A percentile compares a stretch with the other conserved stretches of the same genome.
phyloP scores from a whole-genome alignment of 1,140 invertebrate species.

The Trichonephila inaurata region DNA sequence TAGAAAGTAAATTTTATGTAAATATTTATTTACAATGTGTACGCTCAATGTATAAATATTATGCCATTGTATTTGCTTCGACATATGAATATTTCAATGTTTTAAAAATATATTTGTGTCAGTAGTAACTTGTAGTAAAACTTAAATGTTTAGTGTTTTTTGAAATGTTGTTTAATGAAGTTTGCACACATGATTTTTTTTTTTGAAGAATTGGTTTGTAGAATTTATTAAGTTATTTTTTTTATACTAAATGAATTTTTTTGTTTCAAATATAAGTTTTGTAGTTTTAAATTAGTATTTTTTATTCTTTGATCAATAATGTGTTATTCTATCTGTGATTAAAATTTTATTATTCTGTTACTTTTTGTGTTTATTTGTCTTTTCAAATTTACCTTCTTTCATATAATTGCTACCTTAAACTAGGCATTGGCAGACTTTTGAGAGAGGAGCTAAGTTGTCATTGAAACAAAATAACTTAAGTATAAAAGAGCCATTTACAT shows the following conservation, averaged over 20 bases:
- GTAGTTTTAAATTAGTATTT: background rate
- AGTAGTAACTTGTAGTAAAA: background rate
- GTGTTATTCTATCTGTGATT: background rate
- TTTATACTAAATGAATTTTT: background rate
- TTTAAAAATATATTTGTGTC: background rate
- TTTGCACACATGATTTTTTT: background rate
- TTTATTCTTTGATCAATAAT: background rate
- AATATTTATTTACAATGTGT: constrained; percentile 16
- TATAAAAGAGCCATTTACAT: too few species aligned
- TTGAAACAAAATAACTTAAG: too few species aligned
- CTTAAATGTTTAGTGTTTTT: too few species aligned
- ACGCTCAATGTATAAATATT: too few species aligned
- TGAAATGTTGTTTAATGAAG: too few species aligned
- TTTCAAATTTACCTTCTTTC: background rate
- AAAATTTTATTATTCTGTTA: constrained; percentile 12
- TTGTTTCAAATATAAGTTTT: background rate
- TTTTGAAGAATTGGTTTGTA: background rate
- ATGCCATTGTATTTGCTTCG: background rate
- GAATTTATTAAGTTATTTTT: background rate
- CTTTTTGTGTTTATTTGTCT: background rate
- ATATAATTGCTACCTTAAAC: background rate
- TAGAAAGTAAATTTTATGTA: background rate
- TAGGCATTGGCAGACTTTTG: too few species aligned
- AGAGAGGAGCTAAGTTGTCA: too few species aligned
- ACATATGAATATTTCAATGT: too few species aligned